Percentiles rank a stretch among this genome's conserved stretches.
Conservation (phyloP, 2,888 invertebrate species). For the Strigamia transsilvanica region DNA sequence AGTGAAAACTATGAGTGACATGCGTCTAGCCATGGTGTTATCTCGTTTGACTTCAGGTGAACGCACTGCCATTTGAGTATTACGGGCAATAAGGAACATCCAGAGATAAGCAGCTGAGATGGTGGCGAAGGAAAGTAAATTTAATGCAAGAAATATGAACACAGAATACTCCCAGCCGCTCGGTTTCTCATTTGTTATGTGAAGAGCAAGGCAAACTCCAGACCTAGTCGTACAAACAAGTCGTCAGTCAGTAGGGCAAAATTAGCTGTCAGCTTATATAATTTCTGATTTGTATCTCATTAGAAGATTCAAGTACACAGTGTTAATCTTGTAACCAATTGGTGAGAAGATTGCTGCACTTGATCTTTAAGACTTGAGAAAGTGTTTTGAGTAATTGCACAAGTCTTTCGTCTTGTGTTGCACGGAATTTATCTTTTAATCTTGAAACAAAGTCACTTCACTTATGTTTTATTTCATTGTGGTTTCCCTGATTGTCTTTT, state of each 20-base stretch:
- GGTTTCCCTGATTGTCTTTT: not conserved
- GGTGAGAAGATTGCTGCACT: too few species aligned
- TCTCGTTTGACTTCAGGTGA: conserved; percentile 60
- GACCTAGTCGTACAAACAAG: conserved; percentile 60
- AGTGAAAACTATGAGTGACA: conserved; percentile 68
- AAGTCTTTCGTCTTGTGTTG: too few species aligned
- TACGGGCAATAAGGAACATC: conserved; percentile 67
- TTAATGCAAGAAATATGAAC: conserved; percentile 67
- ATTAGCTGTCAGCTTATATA: not conserved
- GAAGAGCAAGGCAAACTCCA: conserved; percentile 68
- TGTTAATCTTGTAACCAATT: too few species aligned
- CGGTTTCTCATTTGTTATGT: conserved; percentile 67
- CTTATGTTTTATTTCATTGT: not conserved
- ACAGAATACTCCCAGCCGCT: conserved; percentile 69
- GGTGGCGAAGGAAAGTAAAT: conserved; percentile 66
- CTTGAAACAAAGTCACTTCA: not conserved
- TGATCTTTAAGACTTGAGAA: too few species aligned
- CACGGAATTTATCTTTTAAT: too few species aligned
- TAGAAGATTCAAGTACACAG: too few species aligned
- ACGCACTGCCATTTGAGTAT: conserved; percentile 65
- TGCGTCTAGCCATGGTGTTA: conserved; percentile 66
- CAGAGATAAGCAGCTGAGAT: conserved; percentile 67
- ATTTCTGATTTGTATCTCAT: not conserved
- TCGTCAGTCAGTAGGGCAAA: not conserved
- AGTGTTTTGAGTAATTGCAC: too few species aligned